These are phyloP conservation scores for Callipepla californica DNA, from an alignment of 2,113 vertebrate genomes.

Conservation along the genomic window DNA sequence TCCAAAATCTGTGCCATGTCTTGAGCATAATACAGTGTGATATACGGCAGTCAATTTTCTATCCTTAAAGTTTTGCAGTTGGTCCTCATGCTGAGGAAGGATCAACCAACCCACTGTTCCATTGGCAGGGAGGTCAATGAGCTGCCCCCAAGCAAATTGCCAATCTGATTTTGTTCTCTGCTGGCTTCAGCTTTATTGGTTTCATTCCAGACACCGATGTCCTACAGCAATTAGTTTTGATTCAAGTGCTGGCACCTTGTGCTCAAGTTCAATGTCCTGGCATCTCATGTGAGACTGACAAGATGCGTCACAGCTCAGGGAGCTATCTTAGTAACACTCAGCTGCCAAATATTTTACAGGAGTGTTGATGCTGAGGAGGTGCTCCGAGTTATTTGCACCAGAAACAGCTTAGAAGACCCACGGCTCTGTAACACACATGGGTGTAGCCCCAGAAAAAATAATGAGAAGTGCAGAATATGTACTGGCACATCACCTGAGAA, in stretches of 20 bases:
- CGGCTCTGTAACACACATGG: not conserved
- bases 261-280: slow-evolving; percentile 1
- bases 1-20: not conserved
- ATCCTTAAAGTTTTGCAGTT: not conserved
- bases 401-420: not conserved
- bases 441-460: not conserved
- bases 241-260: not conserved
- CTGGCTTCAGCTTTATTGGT: not conserved
- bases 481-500: not conserved
- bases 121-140: not conserved
- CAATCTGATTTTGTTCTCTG: not conserved
- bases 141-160: not conserved
- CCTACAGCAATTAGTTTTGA: slow-evolving; percentile 17
- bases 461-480: not conserved
- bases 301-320: not conserved
- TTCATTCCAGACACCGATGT: not conserved
- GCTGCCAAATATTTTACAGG: not conserved
- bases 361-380: not conserved
- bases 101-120: not conserved
- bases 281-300: slow-evolving; percentile 41
- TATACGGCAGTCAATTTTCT: fast-evolving
- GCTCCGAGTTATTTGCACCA: not conserved
- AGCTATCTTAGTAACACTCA: not conserved
- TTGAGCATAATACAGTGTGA: not conserved
- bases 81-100: not conserved